A percentile compares a stretch with the other conserved stretches of the same genome.
Evolutionary conservation across 2,113 vertebrate genomes (phyloP).

Genomic region (Elaphurus davidianus): DNA sequence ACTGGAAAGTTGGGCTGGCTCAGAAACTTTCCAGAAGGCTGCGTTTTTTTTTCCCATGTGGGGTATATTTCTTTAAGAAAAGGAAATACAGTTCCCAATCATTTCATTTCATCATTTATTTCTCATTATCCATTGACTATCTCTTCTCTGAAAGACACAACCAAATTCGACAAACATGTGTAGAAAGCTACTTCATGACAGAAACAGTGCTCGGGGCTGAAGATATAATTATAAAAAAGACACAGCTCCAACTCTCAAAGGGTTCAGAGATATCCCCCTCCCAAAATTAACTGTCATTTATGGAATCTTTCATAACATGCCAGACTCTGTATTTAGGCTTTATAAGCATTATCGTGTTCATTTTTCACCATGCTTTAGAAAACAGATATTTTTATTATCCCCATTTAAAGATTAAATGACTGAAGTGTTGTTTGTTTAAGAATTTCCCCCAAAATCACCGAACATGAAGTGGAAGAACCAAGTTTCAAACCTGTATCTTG

Average conservation of each 20-base stretch:
- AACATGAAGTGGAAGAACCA: not conserved
- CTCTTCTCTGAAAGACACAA: not conserved
- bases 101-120: slow-evolving; percentile 68
- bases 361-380: not conserved
- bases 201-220: not conserved
- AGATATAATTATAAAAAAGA: not conserved
- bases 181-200: not conserved
- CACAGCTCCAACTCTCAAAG: not conserved
- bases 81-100: slow-evolving; percentile 39
- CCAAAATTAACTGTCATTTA: not conserved
- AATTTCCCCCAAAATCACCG: not conserved
- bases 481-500: not conserved
- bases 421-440: not conserved
- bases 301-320: not conserved
- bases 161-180: slow-evolving; percentile 20
- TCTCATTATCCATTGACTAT: slow-evolving; percentile 46
- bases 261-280: not conserved
- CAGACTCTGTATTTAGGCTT: not conserved
- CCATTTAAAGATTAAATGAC: not conserved
- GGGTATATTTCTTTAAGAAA: slow-evolving; percentile 62
- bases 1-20: slow-evolving; percentile 64
- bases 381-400: not conserved
- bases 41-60: not conserved
- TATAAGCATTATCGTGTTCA: not conserved
- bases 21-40: slow-evolving; percentile 61